Evolutionary conservation across 2,113 vertebrate genomes (phyloP).

Genomic region (Machaerirhynchus nigripectus): DNA sequence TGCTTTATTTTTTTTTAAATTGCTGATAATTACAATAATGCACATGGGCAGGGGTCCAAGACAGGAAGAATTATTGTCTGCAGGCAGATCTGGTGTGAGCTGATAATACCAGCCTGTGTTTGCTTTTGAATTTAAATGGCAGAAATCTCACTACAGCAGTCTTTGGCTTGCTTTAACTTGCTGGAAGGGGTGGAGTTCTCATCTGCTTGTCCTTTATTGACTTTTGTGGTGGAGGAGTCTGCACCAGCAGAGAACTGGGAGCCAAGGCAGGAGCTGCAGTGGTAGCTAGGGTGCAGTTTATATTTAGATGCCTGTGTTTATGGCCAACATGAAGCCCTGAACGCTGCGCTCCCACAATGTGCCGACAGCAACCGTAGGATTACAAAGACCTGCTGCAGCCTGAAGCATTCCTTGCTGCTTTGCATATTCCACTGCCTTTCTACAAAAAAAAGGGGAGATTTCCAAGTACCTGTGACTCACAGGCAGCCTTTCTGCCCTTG

Average conservation of each 20-base stretch:
- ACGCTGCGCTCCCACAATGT: accelerated
- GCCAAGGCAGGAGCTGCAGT: neutral
- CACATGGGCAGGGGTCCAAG: slow-evolving; percentile 68
- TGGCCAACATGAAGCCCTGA: neutral
- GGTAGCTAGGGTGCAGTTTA: neutral
- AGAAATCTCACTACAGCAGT: slow-evolving; percentile 54
- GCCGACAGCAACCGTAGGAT: accelerated
- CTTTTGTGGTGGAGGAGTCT: neutral
- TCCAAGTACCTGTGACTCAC: neutral
- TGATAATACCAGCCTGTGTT: slow-evolving; percentile 68
- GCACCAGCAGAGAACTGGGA: neutral
- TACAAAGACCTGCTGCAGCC: neutral
- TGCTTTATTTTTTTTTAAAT: slow-evolving; percentile 73
- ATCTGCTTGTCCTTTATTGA: slow-evolving; percentile 1
- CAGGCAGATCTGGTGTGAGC: slow-evolving; percentile 72
- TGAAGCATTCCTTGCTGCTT: neutral
- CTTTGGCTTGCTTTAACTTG: slow-evolving; percentile 61
- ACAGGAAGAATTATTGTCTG: slow-evolving; percentile 77
- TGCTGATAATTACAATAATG: slow-evolving; percentile 78
- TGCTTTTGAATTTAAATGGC: slow-evolving; percentile 64
- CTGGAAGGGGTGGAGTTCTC: slow-evolving; percentile 21
- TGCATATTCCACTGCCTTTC: neutral
- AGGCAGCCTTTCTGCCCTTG: neutral
- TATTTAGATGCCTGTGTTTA: neutral
- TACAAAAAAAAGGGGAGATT: neutral